A percentile compares a stretch with the other conserved stretches of the same genome.
Evolutionary conservation across 2,888 invertebrate species (phyloP).

Genomic region (Empis stercorea): DNA sequence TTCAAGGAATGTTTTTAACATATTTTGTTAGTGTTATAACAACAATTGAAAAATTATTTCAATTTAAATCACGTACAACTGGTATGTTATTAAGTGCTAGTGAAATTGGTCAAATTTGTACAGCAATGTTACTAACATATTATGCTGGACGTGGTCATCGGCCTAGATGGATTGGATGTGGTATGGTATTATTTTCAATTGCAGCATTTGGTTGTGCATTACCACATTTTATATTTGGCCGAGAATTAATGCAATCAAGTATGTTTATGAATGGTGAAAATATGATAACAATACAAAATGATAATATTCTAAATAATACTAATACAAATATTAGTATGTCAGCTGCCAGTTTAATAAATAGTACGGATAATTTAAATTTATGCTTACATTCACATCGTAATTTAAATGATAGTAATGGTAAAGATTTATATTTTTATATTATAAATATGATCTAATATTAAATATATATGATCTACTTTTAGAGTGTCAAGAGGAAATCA

Average conservation of each 20-base stretch:
- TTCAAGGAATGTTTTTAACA: conserved; percentile 85
- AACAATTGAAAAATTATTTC: conserved; percentile 83
- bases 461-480: too few relatives aligned
- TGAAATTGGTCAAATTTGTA: conserved; percentile 86
- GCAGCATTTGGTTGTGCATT: conserved; percentile 77
- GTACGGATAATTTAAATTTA: conserved; percentile 21
- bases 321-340: too few relatives aligned
- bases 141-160: conserved; percentile 84
- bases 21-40: conserved; percentile 90
- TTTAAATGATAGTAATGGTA: too few relatives aligned
- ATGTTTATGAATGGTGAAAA: conserved; percentile 17
- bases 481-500: conserved; percentile 47
- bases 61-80: conserved; percentile 82
- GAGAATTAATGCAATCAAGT: conserved; percentile 44
- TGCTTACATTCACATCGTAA: conserved; percentile 21
- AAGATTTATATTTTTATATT: too few relatives aligned
- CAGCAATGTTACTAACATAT: conserved; percentile 75
- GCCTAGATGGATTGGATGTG: conserved; percentile 87
- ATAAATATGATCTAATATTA: too few relatives aligned
- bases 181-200: conserved; percentile 77
- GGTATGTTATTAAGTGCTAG: conserved; percentile 82
- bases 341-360: too few relatives aligned
- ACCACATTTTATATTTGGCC: conserved; percentile 77
- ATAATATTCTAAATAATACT: background rate
- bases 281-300: background rate